phyloP scores from a whole-genome alignment of 2,797 vertebrate genomes.

The Fringilla coelebs region DNA sequence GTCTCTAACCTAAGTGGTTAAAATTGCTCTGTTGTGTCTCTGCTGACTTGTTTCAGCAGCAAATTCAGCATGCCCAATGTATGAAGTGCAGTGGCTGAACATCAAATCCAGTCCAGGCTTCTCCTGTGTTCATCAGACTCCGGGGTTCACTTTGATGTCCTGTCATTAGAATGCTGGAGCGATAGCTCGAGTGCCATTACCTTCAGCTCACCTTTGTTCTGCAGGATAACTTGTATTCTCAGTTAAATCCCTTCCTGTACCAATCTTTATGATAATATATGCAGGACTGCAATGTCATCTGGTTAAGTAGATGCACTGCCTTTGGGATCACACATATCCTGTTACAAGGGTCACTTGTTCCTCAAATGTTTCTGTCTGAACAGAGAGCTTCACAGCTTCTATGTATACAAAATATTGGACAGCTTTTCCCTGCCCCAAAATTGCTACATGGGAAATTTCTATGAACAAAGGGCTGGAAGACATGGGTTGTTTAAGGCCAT shows the following conservation, averaged over 20 bases:
- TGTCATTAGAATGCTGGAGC: conserved; percentile 47
- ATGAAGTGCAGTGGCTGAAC: neutral
- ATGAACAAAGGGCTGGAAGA: conserved; percentile 62
- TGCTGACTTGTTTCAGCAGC: neutral
- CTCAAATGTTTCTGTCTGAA: conserved; percentile 67
- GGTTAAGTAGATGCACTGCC: conserved; percentile 64
- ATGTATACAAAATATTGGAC: conserved; percentile 69
- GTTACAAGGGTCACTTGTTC: conserved; percentile 74
- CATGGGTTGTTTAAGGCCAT: conserved; percentile 63
- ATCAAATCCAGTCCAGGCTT: neutral
- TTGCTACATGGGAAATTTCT: conserved; percentile 71
- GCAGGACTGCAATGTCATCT: conserved; percentile 59
- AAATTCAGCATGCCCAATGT: neutral
- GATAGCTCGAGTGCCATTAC: conserved; percentile 26
- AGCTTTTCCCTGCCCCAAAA: conserved; percentile 57
- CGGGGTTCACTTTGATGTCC: conserved; percentile 31
- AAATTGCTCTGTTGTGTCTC: neutral
- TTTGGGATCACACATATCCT: conserved; percentile 65
- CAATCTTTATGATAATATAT: conserved; percentile 58
- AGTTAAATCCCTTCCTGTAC: conserved; percentile 53
- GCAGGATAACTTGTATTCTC: conserved; percentile 56
- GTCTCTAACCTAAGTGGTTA: neutral
- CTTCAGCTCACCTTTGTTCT: conserved; percentile 66
- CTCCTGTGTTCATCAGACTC: neutral
- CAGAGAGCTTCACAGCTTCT: conserved; percentile 55